These are phyloP conservation scores for Argyrosomus regius DNA, from an alignment of 2,797 vertebrate species.

Conservation along the genomic window DNA sequence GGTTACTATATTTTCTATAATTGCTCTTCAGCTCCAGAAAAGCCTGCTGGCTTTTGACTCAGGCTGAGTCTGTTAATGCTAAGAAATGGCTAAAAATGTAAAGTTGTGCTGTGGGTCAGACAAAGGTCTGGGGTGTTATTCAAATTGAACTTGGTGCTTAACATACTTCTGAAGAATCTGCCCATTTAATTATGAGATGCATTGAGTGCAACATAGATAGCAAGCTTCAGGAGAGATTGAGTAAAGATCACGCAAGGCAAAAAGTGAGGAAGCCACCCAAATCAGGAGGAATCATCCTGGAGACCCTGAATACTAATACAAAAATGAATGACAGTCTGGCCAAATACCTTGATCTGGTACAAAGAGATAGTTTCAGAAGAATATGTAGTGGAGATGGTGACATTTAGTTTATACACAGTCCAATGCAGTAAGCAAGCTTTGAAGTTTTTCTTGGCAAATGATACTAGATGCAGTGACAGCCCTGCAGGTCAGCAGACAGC, in stretches of 20 bases:
- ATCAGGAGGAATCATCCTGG: background rate
- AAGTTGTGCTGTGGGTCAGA: background rate
- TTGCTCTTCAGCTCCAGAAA: too few species aligned
- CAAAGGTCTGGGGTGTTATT: background rate
- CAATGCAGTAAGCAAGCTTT: background rate
- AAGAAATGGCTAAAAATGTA: background rate
- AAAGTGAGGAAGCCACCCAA: background rate
- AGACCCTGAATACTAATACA: background rate
- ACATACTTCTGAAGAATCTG: background rate
- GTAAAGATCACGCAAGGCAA: background rate
- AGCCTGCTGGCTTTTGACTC: too few species aligned
- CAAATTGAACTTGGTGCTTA: background rate
- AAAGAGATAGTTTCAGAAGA: background rate
- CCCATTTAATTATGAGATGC: background rate
- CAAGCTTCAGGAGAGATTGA: background rate
- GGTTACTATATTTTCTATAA: too few species aligned
- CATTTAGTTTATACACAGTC: background rate
- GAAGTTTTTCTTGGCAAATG: background rate
- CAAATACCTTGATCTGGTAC: background rate
- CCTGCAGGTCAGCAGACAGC: background rate
- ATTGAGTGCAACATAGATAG: background rate
- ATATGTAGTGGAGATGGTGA: background rate
- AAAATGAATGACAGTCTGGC: background rate
- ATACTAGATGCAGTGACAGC: background rate
- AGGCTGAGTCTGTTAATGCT: too few species aligned